Conservation (phyloP, 2,888 invertebrate species). For the Tetragonula carbonaria region DNA sequence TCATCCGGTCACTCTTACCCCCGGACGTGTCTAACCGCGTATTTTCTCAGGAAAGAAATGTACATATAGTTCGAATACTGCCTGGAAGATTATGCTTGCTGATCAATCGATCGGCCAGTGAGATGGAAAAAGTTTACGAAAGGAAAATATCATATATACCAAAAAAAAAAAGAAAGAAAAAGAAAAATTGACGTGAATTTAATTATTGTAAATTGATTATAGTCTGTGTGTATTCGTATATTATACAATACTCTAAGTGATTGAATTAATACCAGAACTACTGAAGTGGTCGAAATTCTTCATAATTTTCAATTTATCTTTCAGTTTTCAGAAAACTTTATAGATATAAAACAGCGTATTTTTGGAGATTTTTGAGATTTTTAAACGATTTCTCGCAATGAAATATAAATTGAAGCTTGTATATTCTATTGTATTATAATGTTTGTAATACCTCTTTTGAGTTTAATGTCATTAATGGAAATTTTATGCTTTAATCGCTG, state of each 20-base stretch:
- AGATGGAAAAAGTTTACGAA: background rate
- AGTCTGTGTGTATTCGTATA: background rate
- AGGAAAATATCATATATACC: background rate
- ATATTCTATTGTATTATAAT: too few species aligned
- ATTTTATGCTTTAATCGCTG: too few species aligned
- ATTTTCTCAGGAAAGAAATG: constrained; percentile 77
- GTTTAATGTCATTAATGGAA: too few species aligned
- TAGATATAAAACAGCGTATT: too few species aligned
- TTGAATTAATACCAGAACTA: background rate
- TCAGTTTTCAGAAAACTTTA: too few species aligned
- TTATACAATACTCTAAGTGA: background rate
- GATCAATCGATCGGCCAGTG: background rate
- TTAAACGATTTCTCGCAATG: too few species aligned
- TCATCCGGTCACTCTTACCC: constrained; percentile 75
- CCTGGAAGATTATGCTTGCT: constrained; percentile 44
- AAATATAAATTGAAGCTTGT: too few species aligned
- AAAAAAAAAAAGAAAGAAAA: too few species aligned
- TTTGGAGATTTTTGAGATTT: too few species aligned
- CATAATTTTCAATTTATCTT: too few species aligned
- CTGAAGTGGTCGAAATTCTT: too few species aligned
- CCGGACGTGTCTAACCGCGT: constrained; percentile 70
- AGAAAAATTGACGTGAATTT: background rate
- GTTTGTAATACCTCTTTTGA: too few species aligned
- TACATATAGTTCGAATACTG: constrained; percentile 47
- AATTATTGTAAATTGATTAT: background rate